Conservation (phyloP, 2,888 invertebrate genomes). For the Charanyca ferruginea region DNA sequence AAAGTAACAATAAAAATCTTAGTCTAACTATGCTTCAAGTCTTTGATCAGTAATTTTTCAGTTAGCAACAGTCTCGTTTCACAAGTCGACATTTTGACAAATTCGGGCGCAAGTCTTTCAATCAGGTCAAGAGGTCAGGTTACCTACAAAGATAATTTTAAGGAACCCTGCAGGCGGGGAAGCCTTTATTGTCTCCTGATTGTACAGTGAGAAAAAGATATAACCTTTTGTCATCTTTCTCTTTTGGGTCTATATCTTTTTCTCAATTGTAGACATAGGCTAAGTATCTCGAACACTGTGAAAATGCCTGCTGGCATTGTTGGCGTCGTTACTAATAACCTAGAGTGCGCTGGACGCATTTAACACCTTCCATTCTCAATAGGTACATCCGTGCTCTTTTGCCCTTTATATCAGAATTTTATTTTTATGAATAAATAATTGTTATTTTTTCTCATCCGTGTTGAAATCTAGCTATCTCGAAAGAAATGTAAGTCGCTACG, state of each 20-base stretch:
- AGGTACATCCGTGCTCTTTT: no score
- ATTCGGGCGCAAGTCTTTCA: not conserved
- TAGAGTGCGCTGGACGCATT: not conserved
- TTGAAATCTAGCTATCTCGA: no score
- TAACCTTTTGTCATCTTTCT: no score
- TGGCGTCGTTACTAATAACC: not conserved
- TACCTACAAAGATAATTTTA: slow-evolving; percentile 1
- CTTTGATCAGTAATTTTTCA: no score
- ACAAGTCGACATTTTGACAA: no score
- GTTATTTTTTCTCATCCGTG: no score
- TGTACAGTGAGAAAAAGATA: not conserved
- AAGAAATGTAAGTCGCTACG: no score
- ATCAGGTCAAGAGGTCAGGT: slow-evolving; percentile 30
- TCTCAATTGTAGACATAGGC: not conserved
- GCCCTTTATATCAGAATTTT: no score
- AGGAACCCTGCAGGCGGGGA: slow-evolving; percentile 30
- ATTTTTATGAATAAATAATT: no score
- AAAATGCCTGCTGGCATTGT: not conserved
- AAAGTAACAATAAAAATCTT: no score
- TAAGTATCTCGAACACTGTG: not conserved
- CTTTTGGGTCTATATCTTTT: not conserved
- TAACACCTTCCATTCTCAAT: not conserved
- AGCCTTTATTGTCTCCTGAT: slow-evolving; percentile 8
- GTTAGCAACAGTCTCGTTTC: not conserved
- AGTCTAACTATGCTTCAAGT: no score